A percentile compares a stretch with the other conserved stretches of the same genome.
Conservation (phyloP, 1,140 invertebrate genomes). For the Aphaenogaster rudis region DNA sequence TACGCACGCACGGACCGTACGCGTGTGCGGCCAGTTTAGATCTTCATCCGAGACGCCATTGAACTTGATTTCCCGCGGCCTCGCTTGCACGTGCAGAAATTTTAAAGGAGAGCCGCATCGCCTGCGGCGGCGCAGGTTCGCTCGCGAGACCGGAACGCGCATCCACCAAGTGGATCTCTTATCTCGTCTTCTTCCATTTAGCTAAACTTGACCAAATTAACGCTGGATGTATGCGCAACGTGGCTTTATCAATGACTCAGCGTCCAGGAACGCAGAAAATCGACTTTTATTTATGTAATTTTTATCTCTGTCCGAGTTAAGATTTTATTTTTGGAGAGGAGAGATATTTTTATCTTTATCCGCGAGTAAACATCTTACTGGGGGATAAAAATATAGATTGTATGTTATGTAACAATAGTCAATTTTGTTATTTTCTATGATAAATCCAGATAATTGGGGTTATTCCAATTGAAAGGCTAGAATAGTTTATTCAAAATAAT, state of each 20-base stretch:
- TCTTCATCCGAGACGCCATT: constrained; percentile 75
- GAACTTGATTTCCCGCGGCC: constrained; percentile 78
- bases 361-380: background rate
- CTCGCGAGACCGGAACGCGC: constrained; percentile 44
- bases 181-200: constrained; percentile 42
- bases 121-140: constrained; percentile 67
- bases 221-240: background rate
- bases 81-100: constrained; percentile 73
- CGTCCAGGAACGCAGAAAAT: background rate
- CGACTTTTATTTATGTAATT: constrained; percentile 11
- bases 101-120: constrained; percentile 71
- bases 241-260: background rate
- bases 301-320: background rate
- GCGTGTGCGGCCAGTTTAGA: constrained; percentile 57
- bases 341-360: background rate
- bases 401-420: background rate
- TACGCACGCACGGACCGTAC: constrained; percentile 44
- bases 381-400: background rate
- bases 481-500: background rate
- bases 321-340: no score
- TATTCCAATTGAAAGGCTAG: background rate
- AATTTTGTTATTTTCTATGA: background rate
- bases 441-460: background rate
- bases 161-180: constrained; percentile 6
- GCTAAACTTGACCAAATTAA: constrained; percentile 35